These are phyloP conservation scores for Quadroppia sp. DNA, from an alignment of 2,888 invertebrate genomes.

Conservation along the genomic window DNA sequence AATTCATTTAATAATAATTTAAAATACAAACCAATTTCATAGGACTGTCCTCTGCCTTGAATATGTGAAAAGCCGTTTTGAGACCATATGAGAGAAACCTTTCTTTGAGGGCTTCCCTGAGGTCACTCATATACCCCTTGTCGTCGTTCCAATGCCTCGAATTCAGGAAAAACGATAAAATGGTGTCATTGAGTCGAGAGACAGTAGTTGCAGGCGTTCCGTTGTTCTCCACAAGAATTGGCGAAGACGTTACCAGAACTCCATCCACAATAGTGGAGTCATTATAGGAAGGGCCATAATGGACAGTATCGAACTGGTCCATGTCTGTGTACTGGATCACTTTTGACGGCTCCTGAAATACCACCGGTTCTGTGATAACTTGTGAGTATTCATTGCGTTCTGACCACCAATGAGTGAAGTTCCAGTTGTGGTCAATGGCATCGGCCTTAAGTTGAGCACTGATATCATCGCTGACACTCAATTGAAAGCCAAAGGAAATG, in stretches of 20 bases:
- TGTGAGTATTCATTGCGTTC: slow-evolving; percentile 32
- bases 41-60: slow-evolving; percentile 39
- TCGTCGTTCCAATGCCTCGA: slow-evolving; percentile 40
- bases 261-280: background rate
- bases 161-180: slow-evolving; percentile 25
- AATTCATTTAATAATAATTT: background rate
- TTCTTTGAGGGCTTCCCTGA: slow-evolving; percentile 40
- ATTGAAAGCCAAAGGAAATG: background rate
- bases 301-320: slow-evolving; percentile 38
- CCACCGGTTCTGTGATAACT: slow-evolving; percentile 35
- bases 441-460: background rate
- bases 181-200: slow-evolving; percentile 24
- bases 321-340: slow-evolving; percentile 24
- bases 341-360: slow-evolving; percentile 41
- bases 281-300: background rate
- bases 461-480: background rate
- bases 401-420: slow-evolving; percentile 40
- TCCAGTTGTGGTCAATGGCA: slow-evolving; percentile 34
- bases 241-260: slow-evolving; percentile 30
- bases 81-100: slow-evolving; percentile 38
- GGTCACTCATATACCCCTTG: slow-evolving; percentile 34
- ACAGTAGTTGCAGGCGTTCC: slow-evolving; percentile 33
- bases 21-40: slow-evolving; percentile 22
- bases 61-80: slow-evolving; percentile 41
- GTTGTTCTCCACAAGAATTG: slow-evolving; percentile 24